Conservation (phyloP, 2,888 invertebrate species). For the Dugesia japonica region DNA sequence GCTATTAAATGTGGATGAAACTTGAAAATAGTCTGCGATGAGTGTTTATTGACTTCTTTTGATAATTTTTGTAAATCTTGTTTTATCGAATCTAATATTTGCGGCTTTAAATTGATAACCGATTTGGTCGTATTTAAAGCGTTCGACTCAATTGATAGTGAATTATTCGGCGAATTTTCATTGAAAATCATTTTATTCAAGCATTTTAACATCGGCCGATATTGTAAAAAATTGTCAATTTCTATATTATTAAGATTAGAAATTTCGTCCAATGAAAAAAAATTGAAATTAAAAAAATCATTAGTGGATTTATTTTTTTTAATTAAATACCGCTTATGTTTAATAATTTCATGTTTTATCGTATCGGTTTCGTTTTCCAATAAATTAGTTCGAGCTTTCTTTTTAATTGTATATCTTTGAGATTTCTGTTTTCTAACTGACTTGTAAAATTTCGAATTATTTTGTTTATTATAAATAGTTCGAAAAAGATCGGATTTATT, state of each 20-base stretch:
- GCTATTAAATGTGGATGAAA: no score
- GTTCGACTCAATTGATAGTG: background rate
- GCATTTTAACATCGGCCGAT: background rate
- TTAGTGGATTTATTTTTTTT: background rate
- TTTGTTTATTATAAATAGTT: background rate
- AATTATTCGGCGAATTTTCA: background rate
- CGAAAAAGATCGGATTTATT: background rate
- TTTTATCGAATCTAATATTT: background rate
- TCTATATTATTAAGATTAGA: background rate
- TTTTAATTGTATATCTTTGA: background rate
- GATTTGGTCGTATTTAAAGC: background rate
- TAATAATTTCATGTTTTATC: background rate
- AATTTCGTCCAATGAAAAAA: background rate
- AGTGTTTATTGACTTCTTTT: background rate
- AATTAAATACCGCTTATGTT: background rate
- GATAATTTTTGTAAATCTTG: background rate
- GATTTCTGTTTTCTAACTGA: background rate
- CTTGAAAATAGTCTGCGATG: no score
- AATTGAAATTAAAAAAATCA: no score
- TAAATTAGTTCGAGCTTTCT: background rate
- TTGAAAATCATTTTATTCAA: background rate
- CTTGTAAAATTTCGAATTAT: background rate
- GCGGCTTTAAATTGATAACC: background rate
- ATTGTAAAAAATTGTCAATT: background rate
- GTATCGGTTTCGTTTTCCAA: background rate